phyloP scores from a whole-genome alignment of 2,888 invertebrate genomes.

The Scaptomyza caliginosa region DNA sequence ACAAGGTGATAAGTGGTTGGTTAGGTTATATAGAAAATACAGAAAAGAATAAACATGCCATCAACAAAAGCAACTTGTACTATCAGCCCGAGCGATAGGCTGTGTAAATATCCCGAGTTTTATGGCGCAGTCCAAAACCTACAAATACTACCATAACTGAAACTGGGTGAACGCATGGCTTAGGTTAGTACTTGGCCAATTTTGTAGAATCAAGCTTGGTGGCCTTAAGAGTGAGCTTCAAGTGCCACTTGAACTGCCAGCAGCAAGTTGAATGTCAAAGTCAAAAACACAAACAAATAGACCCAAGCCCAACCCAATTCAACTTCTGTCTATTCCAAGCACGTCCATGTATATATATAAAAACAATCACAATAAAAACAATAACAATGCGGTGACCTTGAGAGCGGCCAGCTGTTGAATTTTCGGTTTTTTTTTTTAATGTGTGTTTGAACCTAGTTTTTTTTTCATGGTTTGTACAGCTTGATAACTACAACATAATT shows the following conservation, averaged over 20 bases:
- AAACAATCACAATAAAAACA: conserved; percentile 27
- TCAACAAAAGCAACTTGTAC: not conserved
- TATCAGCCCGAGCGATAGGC: conserved; percentile 47
- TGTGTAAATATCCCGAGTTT: conserved; percentile 45
- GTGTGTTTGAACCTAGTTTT: conserved; percentile 31
- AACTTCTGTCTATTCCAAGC: conserved; percentile 52
- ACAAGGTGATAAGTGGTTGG: conserved; percentile 49
- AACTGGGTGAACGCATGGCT: conserved; percentile 58
- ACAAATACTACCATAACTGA: conserved; percentile 2
- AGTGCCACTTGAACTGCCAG: conserved; percentile 70
- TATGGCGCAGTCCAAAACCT: conserved; percentile 40
- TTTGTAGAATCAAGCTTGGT: conserved; percentile 10
- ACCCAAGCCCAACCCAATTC: conserved; percentile 16
- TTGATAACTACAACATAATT: conserved; percentile 21
- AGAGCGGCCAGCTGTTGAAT: conserved; percentile 28
- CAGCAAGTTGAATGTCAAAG: conserved; percentile 75
- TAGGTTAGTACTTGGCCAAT: conserved; percentile 50
- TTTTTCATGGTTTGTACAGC: conserved; percentile 34
- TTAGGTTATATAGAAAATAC: conserved; percentile 15
- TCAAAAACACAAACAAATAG: conserved; percentile 24
- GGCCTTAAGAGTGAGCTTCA: conserved; percentile 39
- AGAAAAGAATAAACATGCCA: not conserved
- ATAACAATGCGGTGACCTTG: conserved; percentile 43
- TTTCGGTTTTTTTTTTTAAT: conserved; percentile 29
- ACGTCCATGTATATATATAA: conserved; percentile 34